Evolutionary conservation across 1,140 invertebrate genomes (phyloP), one percentile per base, ranked within the genome.

Genomic region (Pissodes strobi): DNA sequence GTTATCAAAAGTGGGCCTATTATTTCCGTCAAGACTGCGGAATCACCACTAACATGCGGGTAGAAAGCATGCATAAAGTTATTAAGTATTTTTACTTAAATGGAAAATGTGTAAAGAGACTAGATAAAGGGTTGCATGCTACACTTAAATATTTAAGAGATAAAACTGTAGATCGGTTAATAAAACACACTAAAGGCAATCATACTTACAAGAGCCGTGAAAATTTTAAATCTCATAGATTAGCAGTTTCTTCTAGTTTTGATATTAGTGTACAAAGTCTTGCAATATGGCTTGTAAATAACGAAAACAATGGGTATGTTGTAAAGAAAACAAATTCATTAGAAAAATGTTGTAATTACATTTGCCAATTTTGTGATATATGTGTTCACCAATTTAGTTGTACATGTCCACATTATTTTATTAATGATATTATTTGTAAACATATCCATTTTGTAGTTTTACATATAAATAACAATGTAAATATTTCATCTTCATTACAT

Each of bases 1-100:
- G 23, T 51, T 19, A 1, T 21, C n/a, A 43, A 38, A 37, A 64
- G 18, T 70, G 69, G 69, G 69, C 69, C 0, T 66, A 70, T 58
- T 68, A 62, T 45, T 65, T 37, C 45, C 15, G 68, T 1, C 41
- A 15, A 21, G 12, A 49, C 12, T 45, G 46, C 22, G 25, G 25
- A 12, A 22, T 49, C 21, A 49, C 19, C 23, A 48, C 45, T 19
- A 48, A 48, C 18, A 48, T 48, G 45, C 6, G 4, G 8, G 4
- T 48, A n/a, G 46, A 49, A 13, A 49, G 46, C 12, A 49, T 49
- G 46, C 46, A 49, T 49, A 49, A 27, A 49, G 19, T 13, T 27
- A n/a, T 49, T 23, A 49, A 49, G 46, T 49, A 22, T 23, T 13
- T 49, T 21, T 49, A 49, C 23, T 23, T 49, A 19, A 27, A 49